Evolutionary conservation across 1,140 invertebrate species (phyloP).

Genomic region (Drosophila ercepeae): DNA sequence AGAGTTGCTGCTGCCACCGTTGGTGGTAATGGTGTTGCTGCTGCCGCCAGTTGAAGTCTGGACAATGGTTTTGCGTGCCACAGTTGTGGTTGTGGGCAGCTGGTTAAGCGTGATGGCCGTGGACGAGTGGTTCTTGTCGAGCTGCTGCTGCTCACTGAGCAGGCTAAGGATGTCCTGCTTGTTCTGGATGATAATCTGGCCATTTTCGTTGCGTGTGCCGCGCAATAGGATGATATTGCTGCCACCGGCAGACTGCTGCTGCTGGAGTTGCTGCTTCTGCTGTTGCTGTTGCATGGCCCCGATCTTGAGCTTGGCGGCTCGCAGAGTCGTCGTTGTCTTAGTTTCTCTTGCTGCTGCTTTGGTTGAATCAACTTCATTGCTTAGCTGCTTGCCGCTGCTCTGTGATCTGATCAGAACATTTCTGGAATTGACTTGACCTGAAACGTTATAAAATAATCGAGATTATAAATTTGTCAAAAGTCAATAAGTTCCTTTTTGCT

Average conservation of each 20-base stretch:
- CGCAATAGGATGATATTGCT: slow-evolving; percentile 82
- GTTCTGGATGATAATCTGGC: slow-evolving; percentile 83
- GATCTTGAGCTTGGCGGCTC: slow-evolving; percentile 75
- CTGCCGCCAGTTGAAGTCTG: slow-evolving; percentile 23
- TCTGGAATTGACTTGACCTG: slow-evolving; percentile 57
- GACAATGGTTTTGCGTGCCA: slow-evolving; percentile 68
- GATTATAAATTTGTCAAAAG: neutral
- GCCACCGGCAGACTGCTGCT: slow-evolving; percentile 40
- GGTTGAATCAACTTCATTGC: slow-evolving; percentile 56
- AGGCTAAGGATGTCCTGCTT: slow-evolving; percentile 81
- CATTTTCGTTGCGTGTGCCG: slow-evolving; percentile 83
- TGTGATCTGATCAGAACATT: slow-evolving; percentile 67
- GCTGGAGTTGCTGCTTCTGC: slow-evolving; percentile 63
- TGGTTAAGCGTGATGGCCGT: slow-evolving; percentile 76
- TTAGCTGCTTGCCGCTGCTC: slow-evolving; percentile 68
- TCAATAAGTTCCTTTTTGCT: neutral
- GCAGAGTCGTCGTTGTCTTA: slow-evolving; percentile 62
- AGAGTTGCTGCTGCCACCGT: slow-evolving; percentile 33
- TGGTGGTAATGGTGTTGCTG: slow-evolving; percentile 4
- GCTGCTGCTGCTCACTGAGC: slow-evolving; percentile 71
- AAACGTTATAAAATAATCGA: neutral
- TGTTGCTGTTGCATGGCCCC: slow-evolving; percentile 77
- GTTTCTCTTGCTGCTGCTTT: slow-evolving; percentile 48
- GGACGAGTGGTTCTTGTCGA: slow-evolving; percentile 51
- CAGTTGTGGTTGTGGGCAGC: slow-evolving; percentile 74